Evolutionary conservation across 2,797 vertebrate species (phyloP), one percentile per base, ranked within the genome.

Genomic region (Syndactyla subalaris): DNA sequence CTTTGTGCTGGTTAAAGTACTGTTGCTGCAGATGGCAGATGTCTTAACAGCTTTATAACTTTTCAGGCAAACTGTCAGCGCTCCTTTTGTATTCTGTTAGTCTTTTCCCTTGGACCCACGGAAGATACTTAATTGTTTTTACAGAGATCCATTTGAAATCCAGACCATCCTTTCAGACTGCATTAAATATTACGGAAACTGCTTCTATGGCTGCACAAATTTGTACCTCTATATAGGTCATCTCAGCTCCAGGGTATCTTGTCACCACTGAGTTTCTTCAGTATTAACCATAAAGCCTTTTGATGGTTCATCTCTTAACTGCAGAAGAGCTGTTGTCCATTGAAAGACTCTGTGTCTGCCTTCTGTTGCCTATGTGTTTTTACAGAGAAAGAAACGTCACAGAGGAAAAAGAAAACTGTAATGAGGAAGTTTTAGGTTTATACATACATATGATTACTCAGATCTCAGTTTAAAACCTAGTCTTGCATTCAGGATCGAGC

Each of bases 161-260:
- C 29, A 71, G 34, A 73, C 12, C 52, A 77, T 24, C 13, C 34
- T 88, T 81, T 92, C 71, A 71, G 43, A 30, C 29, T 74, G 2
- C 61, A 66, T 88, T 88, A 88, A 61, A 49, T 81, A 19, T 77
- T 74, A 43, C 27, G 77, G 39, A 68, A 79, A 38, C 18, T 19
- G 24, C 32, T 70, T 68, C 57, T 57, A 13, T 29, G 43, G 38
- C 88, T 61, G 68, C 57, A 48, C 8, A 70, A 54, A 89, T 68
- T 38, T 70, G 29, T 75, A 45, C 29, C 51, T 77, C 27, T 39
- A 34, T 23, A 14, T 52, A 57, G 34, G 22, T 61, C 24, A 36
- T 76, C 59, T 88, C 59, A 59, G 80, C 59, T 86, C 34, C 77
- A 55, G 68, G 70, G 7, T 68, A 30, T 91, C 55, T 68, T 91